Conservation (phyloP, 2,797 vertebrate genomes). For the Chaunax sp. region DNA sequence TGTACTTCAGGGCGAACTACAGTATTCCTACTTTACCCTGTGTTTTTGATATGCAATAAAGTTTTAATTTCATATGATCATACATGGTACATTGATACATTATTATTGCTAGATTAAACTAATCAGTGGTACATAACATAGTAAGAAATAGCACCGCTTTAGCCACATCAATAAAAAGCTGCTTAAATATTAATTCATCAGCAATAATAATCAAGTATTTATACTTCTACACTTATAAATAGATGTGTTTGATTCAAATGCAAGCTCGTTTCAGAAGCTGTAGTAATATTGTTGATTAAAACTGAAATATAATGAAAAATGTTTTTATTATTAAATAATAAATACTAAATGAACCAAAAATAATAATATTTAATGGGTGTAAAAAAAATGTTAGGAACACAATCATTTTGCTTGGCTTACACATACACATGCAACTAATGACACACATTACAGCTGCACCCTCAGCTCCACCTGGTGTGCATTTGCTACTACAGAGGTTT, state of each 20-base stretch:
- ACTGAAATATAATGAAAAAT: too few species aligned
- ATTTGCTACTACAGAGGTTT: conserved; percentile 39
- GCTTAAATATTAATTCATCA: neutral
- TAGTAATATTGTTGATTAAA: too few species aligned
- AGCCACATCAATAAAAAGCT: neutral
- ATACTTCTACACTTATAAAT: neutral
- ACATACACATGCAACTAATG: conserved; percentile 1
- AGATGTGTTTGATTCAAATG: too few species aligned
- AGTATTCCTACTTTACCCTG: too few species aligned
- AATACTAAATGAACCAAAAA: too few species aligned
- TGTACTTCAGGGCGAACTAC: neutral
- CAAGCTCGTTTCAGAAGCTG: too few species aligned
- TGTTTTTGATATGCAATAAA: too few species aligned
- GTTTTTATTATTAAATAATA: too few species aligned
- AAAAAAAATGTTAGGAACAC: too few species aligned
- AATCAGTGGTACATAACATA: neutral
- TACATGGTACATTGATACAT: neutral
- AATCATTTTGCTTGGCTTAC: too few species aligned
- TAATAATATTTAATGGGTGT: too few species aligned
- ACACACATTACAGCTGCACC: conserved; percentile 23
- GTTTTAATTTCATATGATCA: neutral
- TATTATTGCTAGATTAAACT: neutral
- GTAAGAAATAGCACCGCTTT: neutral
- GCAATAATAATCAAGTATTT: neutral
- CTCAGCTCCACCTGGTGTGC: conserved; percentile 48